These are phyloP conservation scores for Varecia variegata DNA, from an alignment of 2,797 vertebrate species.

Conservation along the genomic window DNA sequence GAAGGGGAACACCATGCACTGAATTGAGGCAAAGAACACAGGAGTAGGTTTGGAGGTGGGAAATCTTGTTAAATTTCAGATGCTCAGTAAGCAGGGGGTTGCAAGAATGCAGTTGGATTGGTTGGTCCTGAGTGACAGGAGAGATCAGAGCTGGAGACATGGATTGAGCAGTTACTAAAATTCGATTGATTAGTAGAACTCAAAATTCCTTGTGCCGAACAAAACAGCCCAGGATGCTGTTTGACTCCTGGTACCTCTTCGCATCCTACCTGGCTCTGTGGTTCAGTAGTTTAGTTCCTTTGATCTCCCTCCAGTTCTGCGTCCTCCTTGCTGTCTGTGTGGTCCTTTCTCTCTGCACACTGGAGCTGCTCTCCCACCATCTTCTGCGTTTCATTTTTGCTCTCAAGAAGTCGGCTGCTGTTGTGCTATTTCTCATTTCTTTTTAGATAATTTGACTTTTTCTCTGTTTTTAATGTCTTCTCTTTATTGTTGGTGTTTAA, in stretches of 20 bases:
- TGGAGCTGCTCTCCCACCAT: not conserved
- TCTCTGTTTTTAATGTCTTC: not conserved
- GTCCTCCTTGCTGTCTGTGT: too few species aligned
- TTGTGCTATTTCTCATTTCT: not conserved
- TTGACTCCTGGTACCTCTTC: too few species aligned
- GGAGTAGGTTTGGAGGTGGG: not conserved
- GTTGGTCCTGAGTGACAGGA: not conserved
- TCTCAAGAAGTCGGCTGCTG: not conserved
- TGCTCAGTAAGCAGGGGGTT: not conserved
- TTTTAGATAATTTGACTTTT: not conserved
- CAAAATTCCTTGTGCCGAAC: not conserved
- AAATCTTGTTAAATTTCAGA: not conserved
- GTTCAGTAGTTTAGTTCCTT: not conserved
- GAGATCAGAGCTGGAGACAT: not conserved
- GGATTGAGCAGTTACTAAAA: not conserved
- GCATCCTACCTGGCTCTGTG: not conserved
- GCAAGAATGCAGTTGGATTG: not conserved
- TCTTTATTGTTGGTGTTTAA: not conserved
- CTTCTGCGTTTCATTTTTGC: too few species aligned
- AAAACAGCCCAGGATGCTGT: not conserved
- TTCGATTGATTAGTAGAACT: not conserved
- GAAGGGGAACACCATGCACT: not conserved
- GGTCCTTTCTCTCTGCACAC: accelerated
- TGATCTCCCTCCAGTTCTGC: accelerated
- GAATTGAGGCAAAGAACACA: not conserved